Conservation (phyloP, 2,113 vertebrate species). For the Heterotilapia buettikoferi region DNA sequence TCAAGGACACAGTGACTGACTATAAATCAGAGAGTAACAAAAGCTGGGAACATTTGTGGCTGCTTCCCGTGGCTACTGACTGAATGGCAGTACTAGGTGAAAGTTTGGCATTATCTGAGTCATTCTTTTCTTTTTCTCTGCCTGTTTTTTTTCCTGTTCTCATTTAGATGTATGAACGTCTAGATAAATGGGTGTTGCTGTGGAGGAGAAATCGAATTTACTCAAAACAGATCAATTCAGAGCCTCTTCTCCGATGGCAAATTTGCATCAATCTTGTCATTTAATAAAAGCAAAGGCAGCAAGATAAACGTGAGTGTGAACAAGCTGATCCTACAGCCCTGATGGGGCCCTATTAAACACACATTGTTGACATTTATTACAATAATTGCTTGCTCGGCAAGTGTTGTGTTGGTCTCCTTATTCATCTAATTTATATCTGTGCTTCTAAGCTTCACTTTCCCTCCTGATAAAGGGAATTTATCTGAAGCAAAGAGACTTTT, state of each 20-base stretch:
- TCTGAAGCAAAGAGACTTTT: neutral
- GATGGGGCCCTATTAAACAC: neutral
- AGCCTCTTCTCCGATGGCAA: neutral
- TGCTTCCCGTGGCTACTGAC: constrained; percentile 48
- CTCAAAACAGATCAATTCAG: constrained; percentile 10
- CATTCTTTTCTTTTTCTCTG: neutral
- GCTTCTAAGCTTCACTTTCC: neutral
- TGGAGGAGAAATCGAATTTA: neutral
- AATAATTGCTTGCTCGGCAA: neutral
- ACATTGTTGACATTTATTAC: constrained; percentile 11
- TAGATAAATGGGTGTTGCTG: neutral
- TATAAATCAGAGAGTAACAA: constrained; percentile 64
- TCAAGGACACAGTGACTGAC: constrained; percentile 41
- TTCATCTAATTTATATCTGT: neutral
- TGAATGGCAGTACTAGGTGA: constrained; percentile 20
- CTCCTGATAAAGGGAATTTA: neutral
- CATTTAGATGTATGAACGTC: neutral
- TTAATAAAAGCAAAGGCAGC: neutral
- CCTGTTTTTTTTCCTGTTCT: neutral
- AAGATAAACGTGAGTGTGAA: constrained; percentile 11
- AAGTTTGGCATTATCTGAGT: constrained; percentile 27
- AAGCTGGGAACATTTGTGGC: constrained; percentile 60
- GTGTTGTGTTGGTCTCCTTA: neutral
- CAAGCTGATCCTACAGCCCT: neutral
- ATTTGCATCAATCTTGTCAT: neutral